Evolutionary conservation across 2,797 vertebrate species (phyloP), one percentile per base, ranked within the genome.

Genomic region (Takifugu rubripes): DNA sequence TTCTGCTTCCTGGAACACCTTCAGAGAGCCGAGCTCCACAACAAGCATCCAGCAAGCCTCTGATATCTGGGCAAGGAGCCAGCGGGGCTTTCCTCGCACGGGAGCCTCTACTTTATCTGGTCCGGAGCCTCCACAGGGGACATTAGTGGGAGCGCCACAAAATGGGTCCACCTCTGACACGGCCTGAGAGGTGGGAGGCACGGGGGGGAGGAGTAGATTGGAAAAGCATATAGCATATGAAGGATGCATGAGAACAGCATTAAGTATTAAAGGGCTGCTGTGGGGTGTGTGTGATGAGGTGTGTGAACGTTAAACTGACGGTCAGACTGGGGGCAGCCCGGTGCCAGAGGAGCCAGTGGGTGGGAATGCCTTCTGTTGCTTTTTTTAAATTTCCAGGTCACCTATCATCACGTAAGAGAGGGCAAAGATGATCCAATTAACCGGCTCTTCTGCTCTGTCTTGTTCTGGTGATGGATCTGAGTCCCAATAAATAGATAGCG

Each of bases 341-440:
- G 68, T 74, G 75, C 80, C 60, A 61, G 71, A 16, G 47, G 66
- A 81, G 76, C 80, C 80, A 83, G 83, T 82, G 83, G 86, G 79
- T 55, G 57, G 80, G 72, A 75, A 84, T 73, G 81, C 85, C 86
- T 90, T 87, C 89, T 87, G 87, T 86, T 84, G 59, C 68, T 73
- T 75, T 90, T 91, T 86, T 40, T 1, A 1, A 21, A 89, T 77
- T 90, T 91, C 84, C 84, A 90, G 90, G 90, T 91, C 88, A 90
- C 59, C 65, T 75, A 73, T 56, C 80, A 82, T 83, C 69, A 65
- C 70, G 74, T 60, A 74, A 60, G 70, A 73, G 54, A 56, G 40
- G 56, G 42, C 25, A 15, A 49, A 48, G 52, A 69, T 40, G 36
- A 47, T 58, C 68, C 59, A 67, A 56, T 66, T 54, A 58, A 53